Conservation (phyloP, 35 echinoderm and acorn worm species). For the Eucidaris tribuloides region DNA sequence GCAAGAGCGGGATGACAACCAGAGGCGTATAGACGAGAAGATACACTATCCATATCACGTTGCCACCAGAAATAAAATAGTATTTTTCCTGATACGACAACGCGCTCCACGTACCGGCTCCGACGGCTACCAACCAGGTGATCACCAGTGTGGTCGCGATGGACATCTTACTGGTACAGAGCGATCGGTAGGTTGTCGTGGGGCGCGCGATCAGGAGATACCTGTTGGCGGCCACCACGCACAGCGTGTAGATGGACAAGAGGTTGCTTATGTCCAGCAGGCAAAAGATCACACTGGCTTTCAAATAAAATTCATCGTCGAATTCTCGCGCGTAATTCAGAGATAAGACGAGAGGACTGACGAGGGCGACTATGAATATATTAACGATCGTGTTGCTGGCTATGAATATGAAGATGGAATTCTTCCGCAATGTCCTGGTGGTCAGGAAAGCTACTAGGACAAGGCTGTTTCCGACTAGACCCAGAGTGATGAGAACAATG, state of each 20-base stretch:
- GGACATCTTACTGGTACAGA: background rate
- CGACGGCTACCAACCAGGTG: background rate
- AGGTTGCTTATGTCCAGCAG: background rate
- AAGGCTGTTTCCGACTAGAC: background rate
- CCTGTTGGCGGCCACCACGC: background rate
- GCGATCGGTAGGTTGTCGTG: background rate
- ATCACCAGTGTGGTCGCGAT: background rate
- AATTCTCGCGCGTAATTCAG: background rate
- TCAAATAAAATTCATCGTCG: background rate
- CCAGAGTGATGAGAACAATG: background rate
- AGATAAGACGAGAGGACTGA: background rate
- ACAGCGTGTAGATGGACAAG: constrained; percentile 3
- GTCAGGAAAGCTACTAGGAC: background rate
- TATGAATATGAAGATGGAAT: constrained; percentile 1
- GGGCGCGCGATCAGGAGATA: constrained; percentile 1
- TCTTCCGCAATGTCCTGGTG: background rate
- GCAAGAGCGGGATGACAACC: background rate
- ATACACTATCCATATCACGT: background rate
- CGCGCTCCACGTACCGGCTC: background rate
- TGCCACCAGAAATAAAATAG: background rate
- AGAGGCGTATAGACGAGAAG: background rate
- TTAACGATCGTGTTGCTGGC: background rate
- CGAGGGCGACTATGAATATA: background rate
- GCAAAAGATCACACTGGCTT: background rate
- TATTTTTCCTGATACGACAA: background rate